phyloP scores from a whole-genome alignment of 2,113 vertebrate species.

The Polypterus senegalus region DNA sequence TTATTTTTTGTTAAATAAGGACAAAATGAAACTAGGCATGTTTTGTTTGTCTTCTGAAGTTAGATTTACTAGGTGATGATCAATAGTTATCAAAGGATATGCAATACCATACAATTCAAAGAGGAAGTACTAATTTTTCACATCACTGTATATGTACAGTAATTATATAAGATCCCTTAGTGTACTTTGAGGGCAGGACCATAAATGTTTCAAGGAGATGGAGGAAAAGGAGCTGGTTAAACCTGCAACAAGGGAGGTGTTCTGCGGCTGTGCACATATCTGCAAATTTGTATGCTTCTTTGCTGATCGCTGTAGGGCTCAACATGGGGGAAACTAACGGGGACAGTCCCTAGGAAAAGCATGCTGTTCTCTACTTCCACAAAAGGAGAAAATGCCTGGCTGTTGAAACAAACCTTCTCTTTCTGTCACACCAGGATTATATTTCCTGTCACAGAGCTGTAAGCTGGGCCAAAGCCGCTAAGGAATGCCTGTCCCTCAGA shows the following conservation, averaged over 20 bases:
- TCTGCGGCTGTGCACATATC: not conserved
- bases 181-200: no score
- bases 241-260: not conserved
- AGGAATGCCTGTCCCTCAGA: constrained; percentile 24
- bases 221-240: no score
- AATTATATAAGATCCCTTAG: no score
- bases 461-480: constrained; percentile 12
- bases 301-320: not conserved
- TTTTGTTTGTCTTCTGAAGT: no score
- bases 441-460: constrained; percentile 26
- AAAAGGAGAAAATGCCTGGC: constrained; percentile 42
- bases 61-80: no score
- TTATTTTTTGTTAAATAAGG: no score
- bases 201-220: no score
- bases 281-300: not conserved
- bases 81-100: no score
- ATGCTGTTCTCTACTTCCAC: constrained; percentile 32
- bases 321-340: constrained; percentile 5
- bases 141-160: no score
- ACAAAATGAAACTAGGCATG: no score
- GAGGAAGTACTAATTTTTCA: no score
- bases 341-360: constrained; percentile 12
- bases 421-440: constrained; percentile 32
- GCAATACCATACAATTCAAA: no score
- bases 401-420: constrained; percentile 41